A percentile compares a stretch with the other conserved stretches of the same genome.
phyloP scores from a whole-genome alignment of 2,888 invertebrate species.

The Ecdyonurus torrentis region DNA sequence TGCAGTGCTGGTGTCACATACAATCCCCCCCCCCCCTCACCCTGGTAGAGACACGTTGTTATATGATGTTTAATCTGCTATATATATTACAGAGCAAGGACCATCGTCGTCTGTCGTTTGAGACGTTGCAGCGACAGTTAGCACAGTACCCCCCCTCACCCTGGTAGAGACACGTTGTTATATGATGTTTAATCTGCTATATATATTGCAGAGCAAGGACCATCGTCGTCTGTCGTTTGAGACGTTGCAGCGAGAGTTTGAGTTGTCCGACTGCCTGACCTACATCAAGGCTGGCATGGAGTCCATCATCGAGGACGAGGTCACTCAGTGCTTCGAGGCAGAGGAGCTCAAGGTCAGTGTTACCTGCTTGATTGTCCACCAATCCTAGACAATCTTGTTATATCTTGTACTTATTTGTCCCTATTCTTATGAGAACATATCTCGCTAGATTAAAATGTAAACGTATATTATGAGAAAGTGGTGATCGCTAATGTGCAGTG shows the following conservation, averaged over 20 bases:
- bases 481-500: too few relatives aligned
- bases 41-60: too few relatives aligned
- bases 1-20: too few relatives aligned
- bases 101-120: conserved; percentile 26
- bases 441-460: background rate
- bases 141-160: too few relatives aligned
- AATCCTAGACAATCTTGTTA: too few relatives aligned
- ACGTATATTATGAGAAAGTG: background rate
- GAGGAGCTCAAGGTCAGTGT: conserved; percentile 64
- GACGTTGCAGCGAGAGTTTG: conserved; percentile 47
- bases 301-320: conserved; percentile 96
- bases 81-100: conserved; percentile 16
- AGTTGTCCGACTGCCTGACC: conserved; percentile 68
- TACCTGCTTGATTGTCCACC: too few relatives aligned
- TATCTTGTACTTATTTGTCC: background rate
- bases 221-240: conserved; percentile 27
- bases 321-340: conserved; percentile 92
- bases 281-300: conserved; percentile 87
- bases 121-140: conserved; percentile 45
- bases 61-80: too few relatives aligned
- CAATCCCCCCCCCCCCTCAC: too few relatives aligned
- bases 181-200: too few relatives aligned
- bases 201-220: conserved; percentile 16
- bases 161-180: too few relatives aligned
- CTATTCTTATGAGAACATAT: too few relatives aligned